These are phyloP conservation scores for Remorina albescens DNA, from an alignment of 2,797 vertebrate genomes.

Conservation along the genomic window DNA sequence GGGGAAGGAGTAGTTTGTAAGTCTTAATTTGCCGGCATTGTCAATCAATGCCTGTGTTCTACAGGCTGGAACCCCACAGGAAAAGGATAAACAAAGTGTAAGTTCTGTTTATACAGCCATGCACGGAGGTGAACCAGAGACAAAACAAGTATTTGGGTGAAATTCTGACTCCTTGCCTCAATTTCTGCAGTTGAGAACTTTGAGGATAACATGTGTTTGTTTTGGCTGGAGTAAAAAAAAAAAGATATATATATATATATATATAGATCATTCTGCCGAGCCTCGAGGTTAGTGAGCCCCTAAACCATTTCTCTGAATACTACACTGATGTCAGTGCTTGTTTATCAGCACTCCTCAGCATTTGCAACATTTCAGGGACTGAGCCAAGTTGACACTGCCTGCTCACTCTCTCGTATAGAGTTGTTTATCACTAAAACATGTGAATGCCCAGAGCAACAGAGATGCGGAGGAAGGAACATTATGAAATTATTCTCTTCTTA, in stretches of 20 bases:
- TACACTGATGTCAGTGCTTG: constrained; percentile 18
- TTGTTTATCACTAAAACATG: constrained; percentile 26
- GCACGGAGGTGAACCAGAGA: constrained; percentile 52
- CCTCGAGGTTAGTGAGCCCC: constrained; percentile 10
- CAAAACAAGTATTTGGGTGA: constrained; percentile 40
- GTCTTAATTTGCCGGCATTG: constrained; percentile 74
- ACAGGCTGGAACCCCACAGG: constrained; percentile 50
- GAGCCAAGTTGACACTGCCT: constrained; percentile 1
- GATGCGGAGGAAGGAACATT: constrained; percentile 2
- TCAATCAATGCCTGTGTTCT: constrained; percentile 64
- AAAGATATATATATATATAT: too few relatives aligned
- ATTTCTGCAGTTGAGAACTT: constrained; percentile 35
- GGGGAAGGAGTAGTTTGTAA: constrained; percentile 58
- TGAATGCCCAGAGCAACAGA: constrained; percentile 20
- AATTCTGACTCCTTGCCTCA: constrained; percentile 24
- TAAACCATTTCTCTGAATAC: constrained; percentile 20
- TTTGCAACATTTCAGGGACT: constrained; percentile 14
- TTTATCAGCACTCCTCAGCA: constrained; percentile 11
- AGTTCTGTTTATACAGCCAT: constrained; percentile 52
- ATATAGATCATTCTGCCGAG: constrained; percentile 14
- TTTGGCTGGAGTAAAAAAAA: constrained; percentile 19
- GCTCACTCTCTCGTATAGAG: constrained; percentile 1
- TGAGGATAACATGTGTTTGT: constrained; percentile 55
- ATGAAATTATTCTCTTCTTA: not conserved
- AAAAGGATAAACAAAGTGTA: constrained; percentile 63